A percentile compares a stretch with the other conserved stretches of the same genome.
These are phyloP conservation scores for Drosophila nigritarsus DNA, from an alignment of 2,888 invertebrate species.

Conservation along the genomic window DNA sequence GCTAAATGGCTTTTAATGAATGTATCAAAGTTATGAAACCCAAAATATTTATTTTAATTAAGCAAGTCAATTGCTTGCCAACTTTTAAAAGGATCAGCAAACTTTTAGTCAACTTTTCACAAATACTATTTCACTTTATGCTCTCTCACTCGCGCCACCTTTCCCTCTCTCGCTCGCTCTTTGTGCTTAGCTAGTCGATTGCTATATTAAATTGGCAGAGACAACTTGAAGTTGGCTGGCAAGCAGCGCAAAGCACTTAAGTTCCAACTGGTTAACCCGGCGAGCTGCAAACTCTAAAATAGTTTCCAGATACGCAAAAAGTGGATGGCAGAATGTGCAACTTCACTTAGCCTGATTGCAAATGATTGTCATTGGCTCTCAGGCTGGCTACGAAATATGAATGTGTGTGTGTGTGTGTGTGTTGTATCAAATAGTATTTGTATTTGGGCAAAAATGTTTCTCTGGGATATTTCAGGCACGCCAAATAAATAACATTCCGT, in stretches of 20 bases:
- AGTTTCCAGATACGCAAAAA: constrained; percentile 1
- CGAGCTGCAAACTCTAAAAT: constrained; percentile 9
- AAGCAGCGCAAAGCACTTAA: constrained; percentile 45
- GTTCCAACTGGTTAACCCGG: constrained; percentile 30
- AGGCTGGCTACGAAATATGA: constrained; percentile 15
- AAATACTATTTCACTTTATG: constrained; percentile 9
- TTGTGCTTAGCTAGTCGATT: neutral
- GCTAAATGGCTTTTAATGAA: neutral
- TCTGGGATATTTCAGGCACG: constrained; percentile 39
- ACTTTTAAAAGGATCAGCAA: constrained; percentile 28
- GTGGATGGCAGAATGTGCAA: constrained; percentile 38
- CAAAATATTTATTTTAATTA: constrained; percentile 30
- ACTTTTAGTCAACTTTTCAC: constrained; percentile 29
- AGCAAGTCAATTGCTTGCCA: constrained; percentile 22
- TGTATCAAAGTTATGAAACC: neutral
- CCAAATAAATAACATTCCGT: constrained; percentile 45
- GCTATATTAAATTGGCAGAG: constrained; percentile 35
- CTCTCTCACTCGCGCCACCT: neutral
- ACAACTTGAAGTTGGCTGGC: constrained; percentile 44
- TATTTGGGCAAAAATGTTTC: neutral
- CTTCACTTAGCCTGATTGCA: constrained; percentile 65
- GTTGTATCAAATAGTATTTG: constrained; percentile 26
- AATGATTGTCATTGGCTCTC: constrained; percentile 57
- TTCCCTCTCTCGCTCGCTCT: neutral
- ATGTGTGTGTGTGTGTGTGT: neutral